Base-by-base conservation (phyloP, 2,888 invertebrate genomes). In the Calliopum simillimum region DNA sequence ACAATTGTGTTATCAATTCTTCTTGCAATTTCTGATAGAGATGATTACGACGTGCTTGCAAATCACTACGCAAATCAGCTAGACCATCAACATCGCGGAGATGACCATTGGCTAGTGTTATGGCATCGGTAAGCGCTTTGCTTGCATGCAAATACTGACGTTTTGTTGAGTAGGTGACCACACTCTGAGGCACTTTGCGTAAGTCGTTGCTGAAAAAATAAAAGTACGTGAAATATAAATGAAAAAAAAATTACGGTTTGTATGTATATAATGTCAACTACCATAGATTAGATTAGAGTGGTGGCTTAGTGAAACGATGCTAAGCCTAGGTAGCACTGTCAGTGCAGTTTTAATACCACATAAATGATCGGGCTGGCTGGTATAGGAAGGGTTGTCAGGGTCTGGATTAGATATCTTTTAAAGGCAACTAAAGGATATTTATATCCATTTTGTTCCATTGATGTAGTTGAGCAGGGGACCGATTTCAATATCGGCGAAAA, bases 81-180 rank as follows among this genome's bases (percentile, higher is more conserved):
- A 98, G 87, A 4, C 95, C 97, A 79, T 95, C 94, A 0, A 97
- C 94, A 69, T 92, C 93, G 68, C 92, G 90, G 41, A 97, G 87
- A 44, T 91, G 91, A 12, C 92, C 93, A 80, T 92, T 91, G 46
- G 93, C 89, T 69, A 90, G 87, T 16, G 89, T 86, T 2, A 91
- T 86, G 6, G 94, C 94, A 76, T 91, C 91, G 25, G 92, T 91
- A 21, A 96, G 87, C 0, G 94, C 89, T 80, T 93, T 90, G n/a
- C 96, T 95, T 33, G 95, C 96, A 81, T 93, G 93, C 71, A 96
- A 87, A 85, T 95, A 96, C 75, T 95, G 92, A 73, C 95, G 95
- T 73, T 90, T 90, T 11, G 88, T 86, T 74, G 93, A 88, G 79
- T 90, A 90, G 67, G 87, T 88, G 64, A 90, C 89, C 71, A 94